These are phyloP conservation scores for Neopelma chrysocephalum DNA, from an alignment of 2,797 vertebrate genomes.

Conservation along the genomic window DNA sequence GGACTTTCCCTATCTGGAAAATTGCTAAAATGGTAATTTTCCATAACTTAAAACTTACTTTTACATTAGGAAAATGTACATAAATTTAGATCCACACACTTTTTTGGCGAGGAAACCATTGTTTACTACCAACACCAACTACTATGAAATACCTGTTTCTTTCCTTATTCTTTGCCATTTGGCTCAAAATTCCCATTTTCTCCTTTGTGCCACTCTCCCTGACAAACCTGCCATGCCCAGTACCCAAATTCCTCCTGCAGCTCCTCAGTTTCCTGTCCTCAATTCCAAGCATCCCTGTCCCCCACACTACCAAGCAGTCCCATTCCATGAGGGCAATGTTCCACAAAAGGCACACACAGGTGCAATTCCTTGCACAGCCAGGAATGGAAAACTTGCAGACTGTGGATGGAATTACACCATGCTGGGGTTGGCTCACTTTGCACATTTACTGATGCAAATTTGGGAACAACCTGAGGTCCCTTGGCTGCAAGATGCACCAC, in stretches of 20 bases:
- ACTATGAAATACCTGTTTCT: not conserved
- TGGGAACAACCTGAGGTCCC: not conserved
- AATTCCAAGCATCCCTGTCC: not conserved
- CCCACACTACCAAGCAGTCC: too few species aligned
- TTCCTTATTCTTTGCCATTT: not conserved
- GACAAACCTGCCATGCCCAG: not conserved
- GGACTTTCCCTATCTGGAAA: not conserved
- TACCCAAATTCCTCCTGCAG: not conserved
- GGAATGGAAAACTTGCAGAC: not conserved
- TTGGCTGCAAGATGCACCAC: not conserved
- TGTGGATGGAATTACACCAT: not conserved
- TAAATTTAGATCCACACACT: not conserved
- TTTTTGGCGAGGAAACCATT: not conserved
- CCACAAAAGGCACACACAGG: not conserved
- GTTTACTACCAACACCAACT: not conserved
- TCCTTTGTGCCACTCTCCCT: not conserved
- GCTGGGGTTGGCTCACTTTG: not conserved
- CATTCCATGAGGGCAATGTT: rapidly evolving
- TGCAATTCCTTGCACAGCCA: not conserved
- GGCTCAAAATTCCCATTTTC: not conserved
- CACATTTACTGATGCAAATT: not conserved
- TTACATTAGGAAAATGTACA: not conserved
- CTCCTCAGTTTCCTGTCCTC: not conserved
- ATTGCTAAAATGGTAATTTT: not conserved
- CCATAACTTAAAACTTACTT: not conserved